Base-by-base conservation (phyloP, 2,113 vertebrate genomes). In the Platichthys stellatus region DNA sequence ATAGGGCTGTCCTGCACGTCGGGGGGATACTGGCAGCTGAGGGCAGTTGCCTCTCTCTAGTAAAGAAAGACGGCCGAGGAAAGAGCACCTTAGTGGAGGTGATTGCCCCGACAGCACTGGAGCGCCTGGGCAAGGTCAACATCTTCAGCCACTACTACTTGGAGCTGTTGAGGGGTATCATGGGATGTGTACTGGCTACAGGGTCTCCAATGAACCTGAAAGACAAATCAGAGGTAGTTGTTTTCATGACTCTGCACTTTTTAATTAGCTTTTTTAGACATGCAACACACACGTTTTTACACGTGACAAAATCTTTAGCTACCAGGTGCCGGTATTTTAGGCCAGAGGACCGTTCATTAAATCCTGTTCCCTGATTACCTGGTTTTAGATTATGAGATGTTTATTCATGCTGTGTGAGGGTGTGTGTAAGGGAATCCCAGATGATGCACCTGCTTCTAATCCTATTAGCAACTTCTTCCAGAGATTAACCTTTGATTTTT, bases 191-290 rank as follows among this genome's bases (percentile, higher is more conserved):
- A 2, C 23, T 84, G 80, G 76, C 82, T 18, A 78, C 83, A 23
- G 83, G 78, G 17, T 78, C 62, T 9, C 70, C 81, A 40, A 24
- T 92, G 56, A 92, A 90, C 78, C 75, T 88, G 54, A 89, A 73
- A 58, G 80, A 91, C 35, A 17, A 21, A 23, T 73, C 62, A 76
- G 75, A 87, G 88, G 91, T 92, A 90, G 51, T 2, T 15, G 10
- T 47, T 21, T 3, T 63, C 35, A 57, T 70, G 26, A 45, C 24
- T 54, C 17, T 23, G 47, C 23, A 66, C 9, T 54, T 59, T 65
- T 11, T 49, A n/a, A 6, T 4, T 24, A 56, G 18, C 38, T 56
- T 20, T 62, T 17, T 23, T 26, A 38, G 35, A 38, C 40, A 43
- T 13, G 40, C 40, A 3, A 43, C 31, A 7, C 0, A 43, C 31